These are phyloP conservation scores for Chlorospingus flavigularis DNA, from an alignment of 2,797 vertebrate species.

Conservation along the genomic window DNA sequence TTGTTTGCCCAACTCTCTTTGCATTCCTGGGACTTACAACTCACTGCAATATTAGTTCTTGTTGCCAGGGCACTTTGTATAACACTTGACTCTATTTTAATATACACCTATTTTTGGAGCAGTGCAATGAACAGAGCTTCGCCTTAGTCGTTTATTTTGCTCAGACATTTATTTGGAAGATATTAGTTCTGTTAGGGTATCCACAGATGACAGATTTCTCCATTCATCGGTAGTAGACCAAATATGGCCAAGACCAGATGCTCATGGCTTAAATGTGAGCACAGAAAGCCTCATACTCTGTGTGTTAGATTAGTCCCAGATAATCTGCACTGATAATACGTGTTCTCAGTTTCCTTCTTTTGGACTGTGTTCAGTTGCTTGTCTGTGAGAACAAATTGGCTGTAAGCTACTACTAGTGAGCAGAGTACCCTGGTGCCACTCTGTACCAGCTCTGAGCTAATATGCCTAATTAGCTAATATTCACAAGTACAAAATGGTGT, in stretches of 20 bases:
- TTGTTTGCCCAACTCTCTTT: slow-evolving; percentile 65
- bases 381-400: neutral
- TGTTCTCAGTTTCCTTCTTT: neutral
- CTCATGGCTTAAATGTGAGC: slow-evolving; percentile 54
- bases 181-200: slow-evolving; percentile 67
- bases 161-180: slow-evolving; percentile 78
- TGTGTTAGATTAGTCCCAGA: neutral
- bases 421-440: neutral
- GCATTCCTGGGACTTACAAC: slow-evolving; percentile 74
- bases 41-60: slow-evolving; percentile 73
- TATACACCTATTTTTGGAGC: slow-evolving; percentile 77
- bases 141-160: slow-evolving; percentile 74
- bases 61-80: slow-evolving; percentile 75
- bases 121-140: slow-evolving; percentile 68
- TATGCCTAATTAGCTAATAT: neutral
- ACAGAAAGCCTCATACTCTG: neutral
- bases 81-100: slow-evolving; percentile 77
- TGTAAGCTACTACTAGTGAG: neutral
- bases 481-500: neutral
- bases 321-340: neutral
- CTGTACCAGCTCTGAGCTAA: neutral
- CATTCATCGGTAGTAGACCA: slow-evolving; percentile 77
- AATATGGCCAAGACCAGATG: slow-evolving; percentile 76
- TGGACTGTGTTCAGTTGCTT: neutral
- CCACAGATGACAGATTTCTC: slow-evolving; percentile 71